phyloP scores from a whole-genome alignment of 2,113 vertebrate species.

The Burhinus bistriatus region DNA sequence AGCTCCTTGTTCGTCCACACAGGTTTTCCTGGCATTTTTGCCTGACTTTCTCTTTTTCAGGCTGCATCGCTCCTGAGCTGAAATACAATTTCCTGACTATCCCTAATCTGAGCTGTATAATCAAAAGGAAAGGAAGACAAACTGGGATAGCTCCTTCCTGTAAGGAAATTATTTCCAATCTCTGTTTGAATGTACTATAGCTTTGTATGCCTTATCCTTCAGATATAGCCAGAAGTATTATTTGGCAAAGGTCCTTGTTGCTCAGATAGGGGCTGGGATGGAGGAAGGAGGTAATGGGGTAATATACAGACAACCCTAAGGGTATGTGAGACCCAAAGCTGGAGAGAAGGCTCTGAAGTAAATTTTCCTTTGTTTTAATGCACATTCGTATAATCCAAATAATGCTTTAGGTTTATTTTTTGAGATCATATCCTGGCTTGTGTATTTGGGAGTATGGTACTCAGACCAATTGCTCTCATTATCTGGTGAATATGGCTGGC shows the following conservation, averaged over 20 bases:
- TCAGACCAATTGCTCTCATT: neutral
- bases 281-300: neutral
- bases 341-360: neutral
- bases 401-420: neutral
- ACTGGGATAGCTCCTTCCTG: conserved; percentile 1
- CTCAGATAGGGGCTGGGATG: neutral
- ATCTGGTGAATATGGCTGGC: neutral
- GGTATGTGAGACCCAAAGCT: neutral
- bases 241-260: neutral
- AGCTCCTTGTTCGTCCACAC: too few species aligned
- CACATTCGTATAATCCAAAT: neutral
- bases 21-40: too few species aligned
- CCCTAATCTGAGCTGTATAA: neutral
- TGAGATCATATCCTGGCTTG: neutral
- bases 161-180: neutral
- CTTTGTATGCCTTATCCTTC: neutral
- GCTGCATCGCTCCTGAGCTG: too few species aligned
- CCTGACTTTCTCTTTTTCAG: too few species aligned
- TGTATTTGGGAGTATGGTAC: neutral
- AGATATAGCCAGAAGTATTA: neutral
- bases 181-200: neutral
- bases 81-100: conserved; percentile 29
- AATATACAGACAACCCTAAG: neutral
- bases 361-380: neutral
- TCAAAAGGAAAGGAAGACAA: conserved; percentile 27